Evolutionary conservation across 2,113 vertebrate species (phyloP), one percentile per base, ranked within the genome.

Genomic region (Corvus moneduloides): DNA sequence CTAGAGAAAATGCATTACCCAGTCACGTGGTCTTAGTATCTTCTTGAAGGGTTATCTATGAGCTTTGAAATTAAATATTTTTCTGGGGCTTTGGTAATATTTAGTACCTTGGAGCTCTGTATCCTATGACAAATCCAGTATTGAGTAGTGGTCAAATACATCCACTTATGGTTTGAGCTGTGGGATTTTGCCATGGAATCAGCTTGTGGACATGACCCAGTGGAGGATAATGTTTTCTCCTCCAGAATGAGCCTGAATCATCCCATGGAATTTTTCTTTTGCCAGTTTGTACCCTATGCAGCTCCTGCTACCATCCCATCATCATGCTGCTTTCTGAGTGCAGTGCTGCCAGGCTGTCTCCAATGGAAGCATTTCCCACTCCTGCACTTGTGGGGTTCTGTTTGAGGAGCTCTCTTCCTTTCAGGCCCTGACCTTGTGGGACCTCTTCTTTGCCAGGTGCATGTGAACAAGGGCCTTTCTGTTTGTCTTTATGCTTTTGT

Each of bases 321-420:
- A 24, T 30, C 17, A 2, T 2, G 12, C 51, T 78, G 54, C 15
- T 58, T 77, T 88, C 41, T n/a, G 69, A 80, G 51, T 32, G 14
- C 46, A 23, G 28, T 41, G 3, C 2, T 58, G 64, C 64, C 24
- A 3, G 33, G 18, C 27, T 79, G 4, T 54, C 58, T 71, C 22
- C 89, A 46, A 0, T 7, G 10, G 23, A 59, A 63, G 64, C 28
- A 4, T 28, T 88, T 85, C 56, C 54, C 44, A 10, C 10, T 44
- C 41, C 27, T 35, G 4, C 0, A 35, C 9, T 41, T 0, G 0
- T 7, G 24, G n/a, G 51, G 13, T 63, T 48, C 49, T 49, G 44
- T 44, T n/a, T 1, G 6, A 51, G 59, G 58, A 74, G 41, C 1
- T 1, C 13, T 62, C 16, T 54, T 35, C 28, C 7, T 35, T 16